Conservation (phyloP, 35 echinoderm and acorn worm species). For the Apostichopus japonicus region DNA sequence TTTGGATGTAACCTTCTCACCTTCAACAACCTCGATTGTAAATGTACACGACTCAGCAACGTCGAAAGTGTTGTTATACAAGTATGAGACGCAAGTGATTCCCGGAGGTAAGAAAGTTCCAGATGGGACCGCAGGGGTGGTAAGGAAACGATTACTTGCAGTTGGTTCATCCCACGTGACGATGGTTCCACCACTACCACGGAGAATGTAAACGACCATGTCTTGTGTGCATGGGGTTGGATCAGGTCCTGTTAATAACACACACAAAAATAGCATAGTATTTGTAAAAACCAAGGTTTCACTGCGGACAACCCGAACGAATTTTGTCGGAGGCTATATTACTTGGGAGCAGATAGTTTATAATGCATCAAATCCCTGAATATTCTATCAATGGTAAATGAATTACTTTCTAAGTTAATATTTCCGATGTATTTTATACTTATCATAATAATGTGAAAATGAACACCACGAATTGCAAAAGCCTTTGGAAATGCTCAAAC, state of each 20-base stretch:
- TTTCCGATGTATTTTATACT: too few relatives aligned
- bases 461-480: too few relatives aligned
- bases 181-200: conserved; percentile 48
- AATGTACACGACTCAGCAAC: conserved; percentile 3
- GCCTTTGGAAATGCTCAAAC: too few relatives aligned
- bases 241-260: conserved; percentile 9
- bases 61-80: background rate
- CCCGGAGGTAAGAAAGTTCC: conserved; percentile 12
- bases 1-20: background rate
- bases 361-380: too few relatives aligned
- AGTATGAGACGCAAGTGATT: background rate
- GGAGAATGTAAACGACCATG: background rate
- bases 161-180: conserved; percentile 39
- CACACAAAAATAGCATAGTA: background rate
- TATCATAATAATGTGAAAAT: too few relatives aligned
- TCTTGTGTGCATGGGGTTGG: conserved; percentile 5
- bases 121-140: background rate
- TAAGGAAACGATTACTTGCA: background rate
- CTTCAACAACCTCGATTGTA: background rate
- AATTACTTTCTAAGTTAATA: too few relatives aligned
- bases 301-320: too few relatives aligned
- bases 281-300: too few relatives aligned
- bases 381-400: too few relatives aligned
- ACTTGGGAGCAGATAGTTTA: too few relatives aligned
- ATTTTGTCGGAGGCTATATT: too few relatives aligned